Evolutionary conservation across 2,888 invertebrate genomes (phyloP).

Genomic region (Andrena bicolor): DNA sequence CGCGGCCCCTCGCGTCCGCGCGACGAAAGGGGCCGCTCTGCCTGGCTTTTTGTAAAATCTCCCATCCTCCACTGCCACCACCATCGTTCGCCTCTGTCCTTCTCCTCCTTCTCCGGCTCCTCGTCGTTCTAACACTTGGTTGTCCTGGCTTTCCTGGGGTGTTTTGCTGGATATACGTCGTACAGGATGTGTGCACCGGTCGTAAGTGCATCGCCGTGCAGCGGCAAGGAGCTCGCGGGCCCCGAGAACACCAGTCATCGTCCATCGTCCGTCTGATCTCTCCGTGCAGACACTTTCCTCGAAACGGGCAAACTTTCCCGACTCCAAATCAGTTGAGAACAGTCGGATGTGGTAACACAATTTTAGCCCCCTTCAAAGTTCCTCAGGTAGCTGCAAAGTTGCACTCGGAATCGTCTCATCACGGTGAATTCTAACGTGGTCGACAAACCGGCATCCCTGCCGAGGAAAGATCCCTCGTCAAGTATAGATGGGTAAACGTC

Average conservation of each 20-base stretch:
- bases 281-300: not conserved
- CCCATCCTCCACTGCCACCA: slow-evolving; percentile 59
- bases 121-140: slow-evolving; percentile 62
- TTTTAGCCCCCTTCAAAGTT: not conserved
- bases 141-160: slow-evolving; percentile 65
- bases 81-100: slow-evolving; percentile 57
- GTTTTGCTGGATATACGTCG: slow-evolving; percentile 56
- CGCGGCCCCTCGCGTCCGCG: slow-evolving; percentile 46
- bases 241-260: slow-evolving; percentile 13
- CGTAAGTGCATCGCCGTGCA: slow-evolving; percentile 35
- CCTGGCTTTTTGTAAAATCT: slow-evolving; percentile 66
- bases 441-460: not conserved
- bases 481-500: not conserved
- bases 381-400: not conserved
- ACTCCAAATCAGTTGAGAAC: not conserved
- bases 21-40: slow-evolving; percentile 72
- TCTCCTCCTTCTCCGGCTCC: slow-evolving; percentile 35
- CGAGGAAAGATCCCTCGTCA: not conserved
- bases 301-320: not conserved
- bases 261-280: not conserved
- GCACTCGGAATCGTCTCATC: not conserved
- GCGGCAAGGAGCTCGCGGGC: slow-evolving; percentile 15
- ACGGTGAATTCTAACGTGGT: not conserved
- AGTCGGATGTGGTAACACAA: slow-evolving; percentile 1
- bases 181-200: slow-evolving; percentile 52